Evolutionary conservation across 2,797 vertebrate genomes (phyloP).

Genomic region (Paguma larvata): DNA sequence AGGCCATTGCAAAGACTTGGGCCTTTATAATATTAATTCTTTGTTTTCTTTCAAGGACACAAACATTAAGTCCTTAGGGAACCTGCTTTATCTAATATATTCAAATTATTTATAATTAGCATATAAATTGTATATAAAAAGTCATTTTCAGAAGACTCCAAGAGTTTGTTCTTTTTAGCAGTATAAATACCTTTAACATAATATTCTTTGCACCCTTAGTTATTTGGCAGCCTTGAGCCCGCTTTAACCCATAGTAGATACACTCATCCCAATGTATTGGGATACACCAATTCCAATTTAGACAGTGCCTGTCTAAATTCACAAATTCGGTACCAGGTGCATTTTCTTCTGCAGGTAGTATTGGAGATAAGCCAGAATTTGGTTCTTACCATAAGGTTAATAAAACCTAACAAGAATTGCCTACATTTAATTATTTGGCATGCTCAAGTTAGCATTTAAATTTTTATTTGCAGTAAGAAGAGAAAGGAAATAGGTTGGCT

Average conservation of each 20-base stretch:
- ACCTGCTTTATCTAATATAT: conserved; percentile 61
- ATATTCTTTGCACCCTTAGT: not conserved
- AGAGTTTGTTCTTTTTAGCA: not conserved
- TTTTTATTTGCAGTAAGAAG: not conserved
- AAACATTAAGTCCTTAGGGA: conserved; percentile 31
- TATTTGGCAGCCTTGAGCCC: not conserved
- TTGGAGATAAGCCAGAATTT: not conserved
- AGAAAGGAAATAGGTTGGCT: not conserved
- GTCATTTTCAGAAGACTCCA: not conserved
- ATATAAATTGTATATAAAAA: conserved; percentile 57
- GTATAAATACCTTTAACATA: not conserved
- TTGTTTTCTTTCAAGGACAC: conserved; percentile 4
- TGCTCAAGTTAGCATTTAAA: conserved; percentile 45
- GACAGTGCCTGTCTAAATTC: not conserved
- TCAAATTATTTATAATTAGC: conserved; percentile 69
- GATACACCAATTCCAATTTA: not conserved
- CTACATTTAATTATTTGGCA: not conserved
- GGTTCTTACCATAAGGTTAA: conserved; percentile 17
- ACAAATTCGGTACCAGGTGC: not conserved
- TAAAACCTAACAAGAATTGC: conserved; percentile 2
- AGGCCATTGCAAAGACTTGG: not conserved
- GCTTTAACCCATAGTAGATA: not conserved
- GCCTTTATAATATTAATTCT: not conserved
- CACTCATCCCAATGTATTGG: not conserved
- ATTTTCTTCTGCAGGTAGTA: not conserved